Percentiles rank a stretch among this genome's conserved stretches.
Conservation (phyloP, 2,888 invertebrate genomes). For the Phortica okadai region DNA sequence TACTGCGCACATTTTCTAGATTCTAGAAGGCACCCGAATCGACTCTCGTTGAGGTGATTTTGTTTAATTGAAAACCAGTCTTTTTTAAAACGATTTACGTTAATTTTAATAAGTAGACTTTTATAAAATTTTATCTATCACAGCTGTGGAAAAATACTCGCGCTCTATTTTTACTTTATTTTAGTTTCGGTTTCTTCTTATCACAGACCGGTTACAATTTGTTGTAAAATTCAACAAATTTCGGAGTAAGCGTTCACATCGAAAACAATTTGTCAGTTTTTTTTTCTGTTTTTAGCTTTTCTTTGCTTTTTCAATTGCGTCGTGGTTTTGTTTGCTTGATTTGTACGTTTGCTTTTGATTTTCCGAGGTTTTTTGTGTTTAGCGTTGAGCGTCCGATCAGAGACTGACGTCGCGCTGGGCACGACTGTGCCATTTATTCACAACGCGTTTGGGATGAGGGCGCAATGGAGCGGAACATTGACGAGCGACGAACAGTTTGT, state of each 20-base stretch:
- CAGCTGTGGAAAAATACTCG: constrained; percentile 42
- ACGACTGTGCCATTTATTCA: constrained; percentile 60
- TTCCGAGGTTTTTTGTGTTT: constrained; percentile 36
- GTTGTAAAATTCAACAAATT: constrained; percentile 11
- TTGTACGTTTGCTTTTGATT: constrained; percentile 8
- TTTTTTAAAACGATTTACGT: no score
- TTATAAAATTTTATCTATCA: constrained; percentile 33
- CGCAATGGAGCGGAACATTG: constrained; percentile 22
- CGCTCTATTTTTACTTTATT: constrained; percentile 33
- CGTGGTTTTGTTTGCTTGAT: neutral
- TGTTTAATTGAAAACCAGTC: no score
- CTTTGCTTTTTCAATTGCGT: neutral
- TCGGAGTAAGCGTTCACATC: neutral
- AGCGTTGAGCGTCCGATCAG: constrained; percentile 58
- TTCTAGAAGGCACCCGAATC: no score
- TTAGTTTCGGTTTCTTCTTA: constrained; percentile 43
- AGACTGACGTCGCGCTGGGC: constrained; percentile 58
- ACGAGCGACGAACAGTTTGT: neutral
- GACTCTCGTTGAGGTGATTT: no score
- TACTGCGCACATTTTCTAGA: no score
- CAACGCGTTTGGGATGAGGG: neutral
- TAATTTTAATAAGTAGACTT: no score
- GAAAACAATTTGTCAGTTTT: neutral
- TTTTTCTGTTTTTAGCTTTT: neutral
- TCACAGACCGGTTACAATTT: constrained; percentile 59